Evolutionary conservation across 2,888 invertebrate species (phyloP).

Genomic region (Ennomos fuscantarius): DNA sequence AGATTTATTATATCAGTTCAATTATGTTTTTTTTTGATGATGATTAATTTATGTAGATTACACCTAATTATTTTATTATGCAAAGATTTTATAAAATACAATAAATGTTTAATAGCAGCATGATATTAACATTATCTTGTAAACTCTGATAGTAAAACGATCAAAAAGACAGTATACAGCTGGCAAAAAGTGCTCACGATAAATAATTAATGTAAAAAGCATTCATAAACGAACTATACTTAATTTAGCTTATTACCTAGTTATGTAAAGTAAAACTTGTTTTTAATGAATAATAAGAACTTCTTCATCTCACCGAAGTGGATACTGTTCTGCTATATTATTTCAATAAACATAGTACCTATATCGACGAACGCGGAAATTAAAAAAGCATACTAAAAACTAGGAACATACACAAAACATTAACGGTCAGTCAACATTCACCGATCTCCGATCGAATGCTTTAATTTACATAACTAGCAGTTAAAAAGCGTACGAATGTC

Average conservation of each 20-base stretch:
- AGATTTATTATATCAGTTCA: conserved; percentile 28
- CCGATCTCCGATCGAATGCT: no score
- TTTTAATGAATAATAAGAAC: no score
- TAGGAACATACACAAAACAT: no score
- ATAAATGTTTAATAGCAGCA: conserved; percentile 19
- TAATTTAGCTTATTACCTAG: no score
- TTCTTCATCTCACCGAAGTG: no score
- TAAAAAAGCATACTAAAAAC: no score
- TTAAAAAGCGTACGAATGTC: no score
- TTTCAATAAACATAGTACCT: no score
- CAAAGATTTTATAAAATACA: conserved; percentile 24
- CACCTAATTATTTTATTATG: conserved; percentile 17
- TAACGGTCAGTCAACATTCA: no score
- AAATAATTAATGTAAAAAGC: conserved; percentile 12
- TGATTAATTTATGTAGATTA: conserved; percentile 16
- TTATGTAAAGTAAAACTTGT: background rate
- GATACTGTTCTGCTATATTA: no score
- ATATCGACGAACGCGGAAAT: no score
- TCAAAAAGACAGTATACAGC: conserved; percentile 37
- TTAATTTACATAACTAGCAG: no score
- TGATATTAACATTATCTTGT: conserved; percentile 21
- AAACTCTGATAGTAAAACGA: conserved; percentile 38
- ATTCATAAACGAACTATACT: conserved; percentile 11
- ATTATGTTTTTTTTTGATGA: conserved; percentile 14
- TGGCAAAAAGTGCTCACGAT: conserved; percentile 45